Percentiles rank a stretch among this genome's conserved stretches.
These are phyloP conservation scores for Magallana angulata DNA, from an alignment of 1,140 invertebrate genomes.

Conservation along the genomic window DNA sequence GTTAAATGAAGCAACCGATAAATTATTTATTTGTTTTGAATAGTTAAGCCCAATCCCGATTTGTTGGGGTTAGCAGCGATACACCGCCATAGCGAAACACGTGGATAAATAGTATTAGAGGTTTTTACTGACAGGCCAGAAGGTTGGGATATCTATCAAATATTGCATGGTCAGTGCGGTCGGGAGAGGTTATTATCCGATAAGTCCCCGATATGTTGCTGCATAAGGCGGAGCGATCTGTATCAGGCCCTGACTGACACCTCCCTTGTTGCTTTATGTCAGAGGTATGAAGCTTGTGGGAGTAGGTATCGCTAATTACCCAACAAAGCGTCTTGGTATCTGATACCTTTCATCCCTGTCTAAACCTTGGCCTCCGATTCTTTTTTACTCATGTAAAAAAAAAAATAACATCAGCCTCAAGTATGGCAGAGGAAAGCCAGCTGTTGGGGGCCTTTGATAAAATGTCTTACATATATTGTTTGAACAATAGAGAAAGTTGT, in stretches of 20 bases:
- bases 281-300: not conserved
- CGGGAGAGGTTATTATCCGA: not conserved
- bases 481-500: not conserved
- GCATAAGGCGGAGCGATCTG: not conserved
- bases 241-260: not conserved
- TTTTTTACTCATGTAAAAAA: not conserved
- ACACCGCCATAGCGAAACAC: not conserved
- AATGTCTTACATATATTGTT: not conserved
- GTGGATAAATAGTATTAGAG: not conserved
- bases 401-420: not conserved
- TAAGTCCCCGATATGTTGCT: not conserved
- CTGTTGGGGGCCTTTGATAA: not conserved
- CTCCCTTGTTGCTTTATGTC: not conserved
- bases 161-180: not conserved
- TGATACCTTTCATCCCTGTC: not conserved
- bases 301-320: not conserved
- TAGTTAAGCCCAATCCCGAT: not conserved
- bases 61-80: not conserved
- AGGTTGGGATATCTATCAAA: not conserved
- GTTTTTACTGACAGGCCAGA: not conserved
- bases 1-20: slow-evolving; percentile 5
- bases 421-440: not conserved
- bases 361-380: not conserved
- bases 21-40: slow-evolving; percentile 22
- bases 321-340: not conserved